Evolutionary conservation across 2,888 invertebrate genomes (phyloP).

Genomic region (Caenorhabditis afra): DNA sequence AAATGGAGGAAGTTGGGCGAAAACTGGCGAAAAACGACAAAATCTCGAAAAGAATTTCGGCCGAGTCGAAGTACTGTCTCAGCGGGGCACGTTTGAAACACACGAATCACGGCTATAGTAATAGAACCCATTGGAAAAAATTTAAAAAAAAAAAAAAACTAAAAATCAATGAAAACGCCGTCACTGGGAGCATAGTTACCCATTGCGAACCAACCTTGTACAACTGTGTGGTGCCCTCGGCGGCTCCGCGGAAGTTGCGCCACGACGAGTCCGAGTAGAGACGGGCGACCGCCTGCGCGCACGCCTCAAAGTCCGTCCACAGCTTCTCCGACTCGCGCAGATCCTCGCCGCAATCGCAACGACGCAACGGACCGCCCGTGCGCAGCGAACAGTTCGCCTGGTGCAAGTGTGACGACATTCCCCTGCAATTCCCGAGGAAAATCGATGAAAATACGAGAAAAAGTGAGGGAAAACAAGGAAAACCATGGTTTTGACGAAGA

Average conservation of each 20-base stretch:
- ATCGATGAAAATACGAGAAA: not conserved
- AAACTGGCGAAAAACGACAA: not conserved
- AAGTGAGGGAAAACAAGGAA: not conserved
- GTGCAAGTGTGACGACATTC: slow-evolving; percentile 53
- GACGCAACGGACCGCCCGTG: slow-evolving; percentile 39
- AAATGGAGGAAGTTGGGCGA: no score
- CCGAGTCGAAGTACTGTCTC: no score
- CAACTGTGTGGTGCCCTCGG: slow-evolving; percentile 76
- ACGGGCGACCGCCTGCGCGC: slow-evolving; percentile 71
- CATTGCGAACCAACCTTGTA: no score
- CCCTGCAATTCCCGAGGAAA: not conserved
- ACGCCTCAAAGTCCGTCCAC: slow-evolving; percentile 70
- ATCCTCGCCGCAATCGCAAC: slow-evolving; percentile 61
- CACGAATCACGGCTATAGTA: no score
- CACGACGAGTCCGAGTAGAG: slow-evolving; percentile 73
- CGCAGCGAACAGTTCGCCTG: slow-evolving; percentile 42
- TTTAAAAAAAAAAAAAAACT: not conserved
- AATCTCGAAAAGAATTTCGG: no score
- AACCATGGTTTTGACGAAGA: no score
- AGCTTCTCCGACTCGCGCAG: slow-evolving; percentile 64
- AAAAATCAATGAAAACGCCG: no score
- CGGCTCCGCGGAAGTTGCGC: slow-evolving; percentile 73
- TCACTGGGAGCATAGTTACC: no score
- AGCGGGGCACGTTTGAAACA: no score
- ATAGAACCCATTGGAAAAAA: no score